Evolutionary conservation across 2,113 vertebrate species (phyloP).

Genomic region (Petaurus breviceps): DNA sequence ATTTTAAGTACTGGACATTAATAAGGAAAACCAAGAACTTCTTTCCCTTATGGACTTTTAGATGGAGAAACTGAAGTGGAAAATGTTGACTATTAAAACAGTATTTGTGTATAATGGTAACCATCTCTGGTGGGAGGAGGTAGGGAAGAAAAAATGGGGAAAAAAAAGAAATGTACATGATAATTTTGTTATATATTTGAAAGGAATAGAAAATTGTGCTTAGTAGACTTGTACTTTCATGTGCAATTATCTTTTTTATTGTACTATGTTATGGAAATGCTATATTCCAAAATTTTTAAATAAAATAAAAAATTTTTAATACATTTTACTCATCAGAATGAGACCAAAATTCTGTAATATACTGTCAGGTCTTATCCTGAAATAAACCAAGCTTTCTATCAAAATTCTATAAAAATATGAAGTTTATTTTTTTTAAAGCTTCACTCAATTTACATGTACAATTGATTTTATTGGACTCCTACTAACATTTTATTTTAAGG

Average conservation of each 20-base stretch:
- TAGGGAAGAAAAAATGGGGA: too few relatives aligned
- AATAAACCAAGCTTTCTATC: slow-evolving; percentile 52
- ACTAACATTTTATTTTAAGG: slow-evolving; percentile 68
- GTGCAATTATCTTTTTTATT: too few relatives aligned
- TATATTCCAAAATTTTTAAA: too few relatives aligned
- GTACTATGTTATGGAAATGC: too few relatives aligned
- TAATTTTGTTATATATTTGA: too few relatives aligned
- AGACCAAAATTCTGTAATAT: neutral
- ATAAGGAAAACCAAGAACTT: slow-evolving; percentile 1
- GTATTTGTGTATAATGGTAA: too few relatives aligned
- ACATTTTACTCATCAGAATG: neutral
- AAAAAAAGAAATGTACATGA: too few relatives aligned
- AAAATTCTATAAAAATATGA: slow-evolving; percentile 51
- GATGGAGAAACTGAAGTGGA: neutral
- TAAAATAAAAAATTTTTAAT: too few relatives aligned
- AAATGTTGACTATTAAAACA: neutral
- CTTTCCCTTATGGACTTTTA: neutral
- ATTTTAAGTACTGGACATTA: slow-evolving; percentile 13
- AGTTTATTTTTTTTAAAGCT: slow-evolving; percentile 28
- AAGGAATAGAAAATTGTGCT: too few relatives aligned
- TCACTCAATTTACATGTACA: slow-evolving; percentile 49
- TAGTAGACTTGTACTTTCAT: too few relatives aligned
- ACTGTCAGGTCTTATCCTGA: neutral
- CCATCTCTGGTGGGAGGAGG: too few relatives aligned
- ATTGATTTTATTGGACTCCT: slow-evolving; percentile 61